Conservation (phyloP, 2,888 invertebrate species). For the Latrodectus hesperus region DNA sequence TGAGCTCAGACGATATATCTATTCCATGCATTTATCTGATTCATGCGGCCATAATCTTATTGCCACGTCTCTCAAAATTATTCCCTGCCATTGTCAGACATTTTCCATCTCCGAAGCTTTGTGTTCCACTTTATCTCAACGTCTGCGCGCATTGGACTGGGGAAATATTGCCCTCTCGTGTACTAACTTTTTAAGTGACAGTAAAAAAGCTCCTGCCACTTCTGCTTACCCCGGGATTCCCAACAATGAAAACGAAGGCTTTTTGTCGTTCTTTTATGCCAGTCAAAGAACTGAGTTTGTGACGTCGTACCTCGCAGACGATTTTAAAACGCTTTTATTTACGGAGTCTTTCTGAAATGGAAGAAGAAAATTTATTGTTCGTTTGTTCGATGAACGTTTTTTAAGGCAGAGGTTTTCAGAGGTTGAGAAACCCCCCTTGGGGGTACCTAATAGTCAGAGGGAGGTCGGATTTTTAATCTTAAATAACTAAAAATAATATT, state of each 20-base stretch:
- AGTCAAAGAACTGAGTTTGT: slow-evolving; percentile 1
- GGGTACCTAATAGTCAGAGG: too few relatives aligned
- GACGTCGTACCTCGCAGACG: background rate
- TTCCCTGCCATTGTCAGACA: background rate
- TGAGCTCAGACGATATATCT: background rate
- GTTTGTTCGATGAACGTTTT: too few relatives aligned
- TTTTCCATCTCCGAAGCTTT: background rate
- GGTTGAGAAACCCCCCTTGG: too few relatives aligned
- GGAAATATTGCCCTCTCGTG: background rate
- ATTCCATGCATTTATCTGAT: background rate
- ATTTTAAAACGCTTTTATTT: background rate
- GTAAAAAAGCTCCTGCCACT: background rate
- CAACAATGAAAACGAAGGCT: background rate
- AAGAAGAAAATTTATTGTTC: background rate
- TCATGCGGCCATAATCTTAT: background rate
- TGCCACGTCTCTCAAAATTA: background rate
- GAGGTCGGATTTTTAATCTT: too few relatives aligned
- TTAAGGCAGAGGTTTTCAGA: too few relatives aligned
- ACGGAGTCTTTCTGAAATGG: background rate
- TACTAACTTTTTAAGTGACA: background rate
- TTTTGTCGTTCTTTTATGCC: background rate
- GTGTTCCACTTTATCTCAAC: background rate
- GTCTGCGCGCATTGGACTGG: background rate
- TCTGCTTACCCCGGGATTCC: background rate
- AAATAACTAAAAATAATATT: too few relatives aligned